Evolutionary conservation across 2,888 invertebrate genomes (phyloP).

Genomic region (Belgica antarctica): DNA sequence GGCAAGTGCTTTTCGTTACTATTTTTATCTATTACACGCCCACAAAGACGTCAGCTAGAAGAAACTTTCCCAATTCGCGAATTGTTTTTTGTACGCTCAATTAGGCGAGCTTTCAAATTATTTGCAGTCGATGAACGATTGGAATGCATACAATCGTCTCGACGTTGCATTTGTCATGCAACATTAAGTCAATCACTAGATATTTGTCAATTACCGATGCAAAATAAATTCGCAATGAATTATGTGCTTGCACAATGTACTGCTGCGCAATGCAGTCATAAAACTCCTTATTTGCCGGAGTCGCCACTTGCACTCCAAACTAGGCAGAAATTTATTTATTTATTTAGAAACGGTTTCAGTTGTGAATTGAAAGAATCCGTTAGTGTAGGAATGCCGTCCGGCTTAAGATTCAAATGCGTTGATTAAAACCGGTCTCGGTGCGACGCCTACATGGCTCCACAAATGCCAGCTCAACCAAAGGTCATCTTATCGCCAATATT

Average conservation of each 20-base stretch:
- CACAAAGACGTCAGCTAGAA: conserved; percentile 20
- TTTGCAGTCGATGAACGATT: not conserved
- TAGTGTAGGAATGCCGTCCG: not conserved
- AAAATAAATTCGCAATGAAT: not conserved
- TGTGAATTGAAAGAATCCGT: not conserved
- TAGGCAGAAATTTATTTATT: not conserved
- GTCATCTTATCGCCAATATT: too few species aligned
- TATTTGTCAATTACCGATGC: not conserved
- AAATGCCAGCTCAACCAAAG: conserved; percentile 7
- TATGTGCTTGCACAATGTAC: not conserved
- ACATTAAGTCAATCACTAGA: not conserved
- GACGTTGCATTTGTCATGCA: not conserved
- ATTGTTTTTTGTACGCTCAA: not conserved
- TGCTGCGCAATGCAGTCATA: not conserved
- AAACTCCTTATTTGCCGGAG: not conserved
- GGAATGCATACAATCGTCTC: not conserved
- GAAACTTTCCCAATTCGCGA: not conserved
- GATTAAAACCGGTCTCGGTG: not conserved
- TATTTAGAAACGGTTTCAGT: not conserved
- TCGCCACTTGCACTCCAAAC: not conserved
- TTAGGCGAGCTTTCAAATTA: not conserved
- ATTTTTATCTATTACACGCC: conserved; percentile 3
- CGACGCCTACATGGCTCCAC: too few species aligned
- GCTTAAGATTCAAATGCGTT: not conserved
- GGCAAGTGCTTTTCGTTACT: not conserved